phyloP scores from a whole-genome alignment of 2,113 vertebrate species.

The Chiloscyllium plagiosum region DNA sequence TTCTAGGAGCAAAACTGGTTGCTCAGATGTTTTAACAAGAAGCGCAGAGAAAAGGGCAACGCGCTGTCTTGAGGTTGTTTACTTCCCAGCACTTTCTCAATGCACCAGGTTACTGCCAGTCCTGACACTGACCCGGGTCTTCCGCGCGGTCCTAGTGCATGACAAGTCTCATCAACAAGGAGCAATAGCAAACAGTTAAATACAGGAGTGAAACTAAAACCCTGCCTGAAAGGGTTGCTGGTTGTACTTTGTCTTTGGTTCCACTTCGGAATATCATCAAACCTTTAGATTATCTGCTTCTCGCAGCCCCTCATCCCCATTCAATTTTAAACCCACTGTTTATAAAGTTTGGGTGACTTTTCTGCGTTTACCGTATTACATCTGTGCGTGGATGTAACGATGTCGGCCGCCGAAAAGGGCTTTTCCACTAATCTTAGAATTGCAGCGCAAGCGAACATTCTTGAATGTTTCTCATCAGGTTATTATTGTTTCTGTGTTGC shows the following conservation, averaged over 20 bases:
- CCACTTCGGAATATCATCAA: neutral
- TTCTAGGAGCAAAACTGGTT: conserved; percentile 84
- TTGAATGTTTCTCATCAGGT: neutral
- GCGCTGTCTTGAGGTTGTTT: conserved; percentile 70
- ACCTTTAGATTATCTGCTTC: neutral
- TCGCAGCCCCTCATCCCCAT: neutral
- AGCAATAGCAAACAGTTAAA: conserved; percentile 41
- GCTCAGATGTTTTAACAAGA: conserved; percentile 85
- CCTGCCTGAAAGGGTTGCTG: neutral
- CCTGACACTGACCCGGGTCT: conserved; percentile 39
- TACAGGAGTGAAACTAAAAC: conserved; percentile 38
- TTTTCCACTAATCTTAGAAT: neutral
- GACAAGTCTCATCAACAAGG: conserved; percentile 36
- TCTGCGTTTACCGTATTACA: neutral
- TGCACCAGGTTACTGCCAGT: conserved; percentile 29
- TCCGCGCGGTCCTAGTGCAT: conserved; percentile 39
- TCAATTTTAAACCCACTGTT: neutral
- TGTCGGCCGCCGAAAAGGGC: neutral
- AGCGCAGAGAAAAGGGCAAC: conserved; percentile 93
- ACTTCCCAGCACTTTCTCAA: conserved; percentile 53
- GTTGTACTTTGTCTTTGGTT: neutral
- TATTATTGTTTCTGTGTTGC: neutral
- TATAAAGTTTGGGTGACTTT: neutral
- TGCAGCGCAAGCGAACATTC: neutral
- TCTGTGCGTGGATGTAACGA: neutral